Evolutionary conservation across 2,888 invertebrate genomes (phyloP).

Genomic region (Carcina quercana): DNA sequence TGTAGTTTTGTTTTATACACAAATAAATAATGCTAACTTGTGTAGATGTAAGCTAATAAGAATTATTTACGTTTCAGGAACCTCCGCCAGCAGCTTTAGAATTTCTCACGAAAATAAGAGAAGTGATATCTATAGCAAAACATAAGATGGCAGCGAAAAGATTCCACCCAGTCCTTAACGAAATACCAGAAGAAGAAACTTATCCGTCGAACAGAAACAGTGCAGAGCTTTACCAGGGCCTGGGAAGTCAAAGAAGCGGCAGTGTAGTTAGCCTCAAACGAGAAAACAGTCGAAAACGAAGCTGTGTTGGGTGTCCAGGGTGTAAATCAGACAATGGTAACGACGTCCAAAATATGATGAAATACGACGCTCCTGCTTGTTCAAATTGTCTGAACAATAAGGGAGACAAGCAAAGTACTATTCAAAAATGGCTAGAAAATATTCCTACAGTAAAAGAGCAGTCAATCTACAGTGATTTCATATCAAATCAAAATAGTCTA

Average conservation of each 20-base stretch:
- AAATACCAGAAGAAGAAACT: slow-evolving; percentile 87
- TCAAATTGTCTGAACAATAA: slow-evolving; percentile 68
- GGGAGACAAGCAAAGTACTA: slow-evolving; percentile 83
- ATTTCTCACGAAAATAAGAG: slow-evolving; percentile 90
- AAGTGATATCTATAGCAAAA: slow-evolving; percentile 92
- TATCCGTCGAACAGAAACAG: slow-evolving; percentile 62
- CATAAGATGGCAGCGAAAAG: slow-evolving; percentile 89
- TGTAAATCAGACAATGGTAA: slow-evolving; percentile 57
- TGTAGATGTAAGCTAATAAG: background rate
- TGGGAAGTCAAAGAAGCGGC: slow-evolving; percentile 69
- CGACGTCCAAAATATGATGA: slow-evolving; percentile 50
- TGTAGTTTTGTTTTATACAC: background rate
- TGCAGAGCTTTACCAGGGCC: slow-evolving; percentile 59
- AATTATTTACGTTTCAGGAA: slow-evolving; percentile 71
- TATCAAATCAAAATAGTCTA: slow-evolving; percentile 33
- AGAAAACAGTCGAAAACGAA: slow-evolving; percentile 75
- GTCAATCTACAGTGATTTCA: slow-evolving; percentile 37
- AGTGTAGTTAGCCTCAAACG: slow-evolving; percentile 75
- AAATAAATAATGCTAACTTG: background rate
- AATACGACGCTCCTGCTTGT: slow-evolving; percentile 62
- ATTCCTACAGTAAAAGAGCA: slow-evolving; percentile 70
- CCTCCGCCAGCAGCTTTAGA: slow-evolving; percentile 94
- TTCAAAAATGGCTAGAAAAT: slow-evolving; percentile 84
- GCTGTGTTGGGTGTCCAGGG: slow-evolving; percentile 80
- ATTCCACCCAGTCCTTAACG: slow-evolving; percentile 84